These are phyloP conservation scores for Spea bombifrons DNA, from an alignment of 2,113 vertebrate genomes.

Conservation along the genomic window DNA sequence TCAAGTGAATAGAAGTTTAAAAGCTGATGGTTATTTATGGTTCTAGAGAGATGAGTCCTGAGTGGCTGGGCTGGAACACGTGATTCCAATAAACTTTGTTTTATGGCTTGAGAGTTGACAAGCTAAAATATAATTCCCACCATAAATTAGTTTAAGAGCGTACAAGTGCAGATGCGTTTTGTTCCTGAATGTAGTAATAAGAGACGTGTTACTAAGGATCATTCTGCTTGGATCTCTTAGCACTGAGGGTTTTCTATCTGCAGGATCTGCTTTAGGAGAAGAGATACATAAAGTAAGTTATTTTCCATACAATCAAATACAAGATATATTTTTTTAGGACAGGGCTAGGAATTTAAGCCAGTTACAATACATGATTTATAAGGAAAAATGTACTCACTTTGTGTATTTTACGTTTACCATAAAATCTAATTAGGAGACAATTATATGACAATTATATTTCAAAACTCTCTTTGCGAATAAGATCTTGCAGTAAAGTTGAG, in stretches of 20 bases:
- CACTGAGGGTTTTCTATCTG: constrained; percentile 61
- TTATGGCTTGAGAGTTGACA: constrained; percentile 99
- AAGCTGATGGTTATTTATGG: constrained; percentile 99
- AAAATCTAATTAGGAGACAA: too few relatives aligned
- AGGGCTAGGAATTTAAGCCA: not conserved
- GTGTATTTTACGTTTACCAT: too few relatives aligned
- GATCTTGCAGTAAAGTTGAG: too few relatives aligned
- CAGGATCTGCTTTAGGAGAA: constrained; percentile 57
- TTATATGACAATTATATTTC: too few relatives aligned
- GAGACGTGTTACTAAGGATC: constrained; percentile 72
- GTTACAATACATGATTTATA: not conserved
- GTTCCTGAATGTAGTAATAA: constrained; percentile 80
- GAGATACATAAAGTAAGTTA: constrained; percentile 76
- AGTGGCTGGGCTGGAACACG: constrained; percentile 96
- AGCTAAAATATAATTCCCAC: constrained; percentile 99
- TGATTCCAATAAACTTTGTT: constrained; percentile 99
- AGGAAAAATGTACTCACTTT: not conserved
- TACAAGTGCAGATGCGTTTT: constrained; percentile 91
- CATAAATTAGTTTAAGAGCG: constrained; percentile 98
- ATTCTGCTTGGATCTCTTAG: constrained; percentile 59
- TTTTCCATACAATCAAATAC: constrained; percentile 35
- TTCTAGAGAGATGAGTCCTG: constrained; percentile 82
- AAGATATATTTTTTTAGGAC: constrained; percentile 26
- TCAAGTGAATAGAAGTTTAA: constrained; percentile 85
- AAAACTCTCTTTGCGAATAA: too few relatives aligned